Conservation (phyloP, 2,113 vertebrate species). For the Sylvietta virens region DNA sequence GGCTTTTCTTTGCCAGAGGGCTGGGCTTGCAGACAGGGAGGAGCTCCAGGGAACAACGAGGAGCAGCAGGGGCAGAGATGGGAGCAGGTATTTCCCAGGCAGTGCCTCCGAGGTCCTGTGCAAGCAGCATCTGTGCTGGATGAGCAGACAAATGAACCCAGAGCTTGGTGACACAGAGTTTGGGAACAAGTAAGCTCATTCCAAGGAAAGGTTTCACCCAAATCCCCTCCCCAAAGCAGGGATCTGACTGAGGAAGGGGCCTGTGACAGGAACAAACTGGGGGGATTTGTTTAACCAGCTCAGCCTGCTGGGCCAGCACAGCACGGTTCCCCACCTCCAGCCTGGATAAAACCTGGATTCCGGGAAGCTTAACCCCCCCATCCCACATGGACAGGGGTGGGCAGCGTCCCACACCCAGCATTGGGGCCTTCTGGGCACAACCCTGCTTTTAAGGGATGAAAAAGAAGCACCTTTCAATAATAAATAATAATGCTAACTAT, state of each 20-base stretch:
- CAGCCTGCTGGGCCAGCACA: neutral
- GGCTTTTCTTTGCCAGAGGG: too few species aligned
- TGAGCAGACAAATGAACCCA: neutral
- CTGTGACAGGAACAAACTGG: neutral
- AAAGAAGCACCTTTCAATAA: slow-evolving; percentile 55
- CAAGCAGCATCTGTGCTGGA: slow-evolving; percentile 30
- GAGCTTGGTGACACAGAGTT: slow-evolving; percentile 2
- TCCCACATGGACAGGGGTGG: neutral
- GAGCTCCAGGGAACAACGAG: neutral
- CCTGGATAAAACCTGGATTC: neutral
- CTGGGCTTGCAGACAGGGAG: neutral
- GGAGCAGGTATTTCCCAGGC: slow-evolving; percentile 34
- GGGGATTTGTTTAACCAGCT: slow-evolving; percentile 55
- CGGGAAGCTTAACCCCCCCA: neutral
- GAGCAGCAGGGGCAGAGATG: neutral
- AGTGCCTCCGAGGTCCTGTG: neutral
- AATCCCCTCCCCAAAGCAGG: slow-evolving; percentile 42
- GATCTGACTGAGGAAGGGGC: neutral
- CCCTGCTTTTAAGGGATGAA: neutral
- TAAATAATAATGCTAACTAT: slow-evolving; percentile 64
- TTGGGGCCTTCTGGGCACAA: neutral
- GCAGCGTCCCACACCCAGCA: neutral
- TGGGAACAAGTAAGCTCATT: slow-evolving; percentile 3
- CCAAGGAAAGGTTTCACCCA: neutral
- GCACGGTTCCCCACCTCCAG: neutral